Evolutionary conservation across 2,797 vertebrate genomes (phyloP).

Genomic region (Etheostoma nigrum): DNA sequence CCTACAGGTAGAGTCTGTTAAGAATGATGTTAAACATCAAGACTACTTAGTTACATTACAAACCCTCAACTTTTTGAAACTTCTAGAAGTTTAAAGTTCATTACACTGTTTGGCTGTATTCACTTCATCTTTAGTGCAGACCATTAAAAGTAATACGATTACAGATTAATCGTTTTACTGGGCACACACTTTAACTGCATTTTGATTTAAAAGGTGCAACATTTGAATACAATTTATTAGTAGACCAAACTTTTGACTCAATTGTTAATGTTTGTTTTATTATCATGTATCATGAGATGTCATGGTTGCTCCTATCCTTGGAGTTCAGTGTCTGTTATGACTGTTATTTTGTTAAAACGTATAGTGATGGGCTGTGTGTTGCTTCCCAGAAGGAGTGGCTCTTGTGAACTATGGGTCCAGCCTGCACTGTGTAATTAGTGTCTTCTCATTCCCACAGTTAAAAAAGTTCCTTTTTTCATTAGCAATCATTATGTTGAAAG

Average conservation of each 20-base stretch:
- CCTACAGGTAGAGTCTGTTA: background rate
- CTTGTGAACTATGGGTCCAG: slow-evolving; percentile 3
- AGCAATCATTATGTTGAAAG: background rate
- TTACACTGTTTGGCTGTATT: no score
- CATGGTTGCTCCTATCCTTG: background rate
- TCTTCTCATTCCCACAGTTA: background rate
- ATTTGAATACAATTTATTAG: background rate
- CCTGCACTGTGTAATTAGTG: background rate
- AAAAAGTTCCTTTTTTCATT: background rate
- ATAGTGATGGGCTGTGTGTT: background rate
- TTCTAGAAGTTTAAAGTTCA: background rate
- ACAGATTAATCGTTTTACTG: background rate
- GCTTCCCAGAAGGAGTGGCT: background rate
- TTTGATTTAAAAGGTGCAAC: background rate
- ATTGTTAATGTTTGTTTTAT: no score
- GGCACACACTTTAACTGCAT: no score
- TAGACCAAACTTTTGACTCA: background rate
- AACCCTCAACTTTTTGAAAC: slow-evolving; percentile 13
- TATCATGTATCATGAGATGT: background rate
- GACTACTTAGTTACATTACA: background rate
- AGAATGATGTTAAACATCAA: background rate
- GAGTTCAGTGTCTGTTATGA: background rate
- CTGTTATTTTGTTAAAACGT: background rate
- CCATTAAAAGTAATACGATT: background rate
- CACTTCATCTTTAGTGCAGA: background rate